Conservation (phyloP, 2,113 vertebrate species). For the Hemibagrus wyckioides region DNA sequence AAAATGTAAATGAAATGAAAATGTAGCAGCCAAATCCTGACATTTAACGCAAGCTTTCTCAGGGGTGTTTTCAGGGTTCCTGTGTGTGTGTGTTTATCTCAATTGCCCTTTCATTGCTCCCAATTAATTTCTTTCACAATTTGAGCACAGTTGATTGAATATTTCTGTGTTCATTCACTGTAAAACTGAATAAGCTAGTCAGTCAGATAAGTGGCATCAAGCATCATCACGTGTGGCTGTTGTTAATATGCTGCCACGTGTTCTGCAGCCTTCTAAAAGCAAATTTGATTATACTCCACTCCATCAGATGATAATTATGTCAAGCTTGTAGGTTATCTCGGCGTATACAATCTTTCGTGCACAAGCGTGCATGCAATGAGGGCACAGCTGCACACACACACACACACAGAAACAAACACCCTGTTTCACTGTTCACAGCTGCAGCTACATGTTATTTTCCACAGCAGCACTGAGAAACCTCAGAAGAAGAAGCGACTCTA, state of each 20-base stretch:
- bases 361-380: conserved; percentile 3
- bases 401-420: not conserved
- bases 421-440: not conserved
- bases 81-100: conserved; percentile 61
- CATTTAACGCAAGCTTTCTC: conserved; percentile 33
- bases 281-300: conserved; percentile 10
- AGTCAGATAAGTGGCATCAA: conserved; percentile 46
- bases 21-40: conserved; percentile 60
- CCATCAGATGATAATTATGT: conserved; percentile 7
- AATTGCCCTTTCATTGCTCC: conserved; percentile 44
- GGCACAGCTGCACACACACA: conserved; percentile 6
- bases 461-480: conserved; percentile 39
- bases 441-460: not conserved
- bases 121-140: conserved; percentile 66
- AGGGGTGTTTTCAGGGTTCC: conserved; percentile 52
- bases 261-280: not conserved
- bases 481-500: conserved; percentile 28
- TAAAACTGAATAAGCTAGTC: conserved; percentile 52
- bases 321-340: conserved; percentile 23
- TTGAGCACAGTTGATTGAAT: conserved; percentile 63
- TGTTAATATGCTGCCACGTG: not conserved
- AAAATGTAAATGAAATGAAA: too few relatives aligned
- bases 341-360: not conserved
- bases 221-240: not conserved
- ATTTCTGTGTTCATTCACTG: conserved; percentile 60